A percentile compares a stretch with the other conserved stretches of the same genome.
Evolutionary conservation across 2,797 vertebrate species (phyloP).

Genomic region (Coracias cyanogaster): DNA sequence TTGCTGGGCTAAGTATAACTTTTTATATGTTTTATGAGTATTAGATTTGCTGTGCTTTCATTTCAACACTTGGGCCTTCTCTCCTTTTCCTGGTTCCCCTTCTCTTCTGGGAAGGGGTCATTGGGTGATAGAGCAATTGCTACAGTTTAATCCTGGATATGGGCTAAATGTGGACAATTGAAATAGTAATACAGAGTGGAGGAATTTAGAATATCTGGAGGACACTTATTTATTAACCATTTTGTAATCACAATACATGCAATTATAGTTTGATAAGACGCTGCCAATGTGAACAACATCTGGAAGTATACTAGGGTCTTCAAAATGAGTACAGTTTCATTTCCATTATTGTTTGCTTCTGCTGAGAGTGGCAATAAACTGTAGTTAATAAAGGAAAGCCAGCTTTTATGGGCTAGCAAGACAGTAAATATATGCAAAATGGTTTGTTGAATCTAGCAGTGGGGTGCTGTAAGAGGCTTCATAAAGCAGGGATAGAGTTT

Average conservation of each 20-base stretch:
- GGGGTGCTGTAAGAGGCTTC: conserved; percentile 68
- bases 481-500: conserved; percentile 59
- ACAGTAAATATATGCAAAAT: conserved; percentile 73
- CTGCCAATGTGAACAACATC: conserved; percentile 23
- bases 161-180: not conserved
- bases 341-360: conserved; percentile 55
- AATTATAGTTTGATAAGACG: conserved; percentile 30
- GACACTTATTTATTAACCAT: conserved; percentile 25
- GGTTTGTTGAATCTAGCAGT: conserved; percentile 73
- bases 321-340: conserved; percentile 46
- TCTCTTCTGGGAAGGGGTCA: not conserved
- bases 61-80: not conserved
- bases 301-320: conserved; percentile 5
- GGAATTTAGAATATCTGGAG: not conserved
- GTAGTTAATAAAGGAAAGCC: conserved; percentile 70
- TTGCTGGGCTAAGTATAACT: not conserved
- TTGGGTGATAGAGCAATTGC: not conserved
- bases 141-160: not conserved
- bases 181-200: not conserved
- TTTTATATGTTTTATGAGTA: not conserved
- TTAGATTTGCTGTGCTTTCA: not conserved
- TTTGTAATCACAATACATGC: conserved; percentile 30
- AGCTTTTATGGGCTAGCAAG: conserved; percentile 65
- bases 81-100: not conserved
- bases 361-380: conserved; percentile 60